Evolutionary conservation across 2,113 vertebrate species (phyloP), one percentile per base, ranked within the genome.

Genomic region (Coturnix japonica): DNA sequence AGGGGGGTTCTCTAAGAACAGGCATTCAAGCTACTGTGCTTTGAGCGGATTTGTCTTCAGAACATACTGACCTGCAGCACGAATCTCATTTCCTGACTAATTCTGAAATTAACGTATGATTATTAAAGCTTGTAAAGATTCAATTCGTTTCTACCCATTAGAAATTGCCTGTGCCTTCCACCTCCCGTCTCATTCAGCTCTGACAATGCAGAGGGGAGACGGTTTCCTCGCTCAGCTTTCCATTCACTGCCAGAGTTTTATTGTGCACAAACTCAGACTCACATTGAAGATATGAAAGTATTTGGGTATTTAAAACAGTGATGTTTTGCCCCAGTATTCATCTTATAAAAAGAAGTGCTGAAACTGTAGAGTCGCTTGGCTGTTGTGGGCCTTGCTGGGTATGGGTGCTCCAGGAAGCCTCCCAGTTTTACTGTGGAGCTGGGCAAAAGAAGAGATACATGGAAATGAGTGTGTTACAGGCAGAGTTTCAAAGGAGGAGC

Each of bases 51-150:
- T 65, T 87, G 44, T 88, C 25, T 63, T 72, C 51, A 59, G 49
- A 69, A 84, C 76, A 63, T 61, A 61, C n/a, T 81, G 49, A 47
- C 37, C 11, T 60, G 49, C 25, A 43, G 65, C 67, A n/a, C 41
- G 81, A 73, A 56, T 85, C 37, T 81, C 0, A 77, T 91, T 95
- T 92, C 64, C 60, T 56, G 51, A 82, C 33, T 90, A 81, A 70
- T 66, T 79, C 33, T 86, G 60, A 88, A 86, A 81, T 75, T 22
- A 65, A 46, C 87, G 78, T 91, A 43, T 77, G 37, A 56, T 65
- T 84, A 70, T 51, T 63, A 89, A 81, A 90, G 72, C 72, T 81
- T 72, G 18, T 49, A 71, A 86, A 83, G 82, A 81, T 84, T 81
- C 7, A 15, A 2, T 89, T 94, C 69, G 56, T 70, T 94, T 82